Base-by-base conservation (phyloP, 1,140 invertebrate genomes). In the Subanguina moxae region DNA sequence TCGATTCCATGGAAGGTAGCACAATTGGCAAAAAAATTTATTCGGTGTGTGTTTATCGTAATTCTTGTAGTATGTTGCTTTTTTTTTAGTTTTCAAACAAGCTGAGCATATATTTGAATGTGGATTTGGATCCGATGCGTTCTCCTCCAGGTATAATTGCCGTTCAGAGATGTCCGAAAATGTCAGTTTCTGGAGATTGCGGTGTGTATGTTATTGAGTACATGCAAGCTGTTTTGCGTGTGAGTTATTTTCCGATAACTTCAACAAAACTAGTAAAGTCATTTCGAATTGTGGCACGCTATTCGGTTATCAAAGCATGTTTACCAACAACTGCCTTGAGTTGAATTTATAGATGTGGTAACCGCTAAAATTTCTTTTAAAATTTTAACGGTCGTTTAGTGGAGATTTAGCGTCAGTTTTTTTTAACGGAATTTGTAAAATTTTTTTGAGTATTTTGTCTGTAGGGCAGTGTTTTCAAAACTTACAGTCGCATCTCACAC, bases 161-260 rank as follows among this genome's bases (percentile, higher is more conserved):
- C 32, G 32, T 56, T 56, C 21, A 56, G 52, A 30, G 19, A n/a
- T 61, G 58, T n/a, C 58, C 58, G n/a, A 61, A 30, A 30, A 61
- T 61, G 58, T 61, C 58, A 30, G 28, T 61, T 21, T 61, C 58
- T 43, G 58, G 58, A 5, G 58, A 61, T 43, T 61, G 58, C n/a
- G 58, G 58, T 25, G 19, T 61, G 3, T 61, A 5, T 30, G 58
- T 61, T 3, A 61, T 61, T 61, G 58, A 61, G 38, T 61, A 61
- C 58, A 61, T 61, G 27, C 19, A 28, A 32, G 58, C 38, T 43
- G n/a, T 61, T 61, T 61, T 61, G 28, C 3, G 3, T 3, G 58
- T 61, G 28, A 25, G 27, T 61, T 21, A 7, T 61, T 61, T 61
- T 61, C 3, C 28, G 52, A n/a, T n/a, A n/a, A n/a, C n/a, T n/a